These are phyloP conservation scores for Gibbula magus DNA, from an alignment of 2,888 invertebrate species.

Conservation along the genomic window DNA sequence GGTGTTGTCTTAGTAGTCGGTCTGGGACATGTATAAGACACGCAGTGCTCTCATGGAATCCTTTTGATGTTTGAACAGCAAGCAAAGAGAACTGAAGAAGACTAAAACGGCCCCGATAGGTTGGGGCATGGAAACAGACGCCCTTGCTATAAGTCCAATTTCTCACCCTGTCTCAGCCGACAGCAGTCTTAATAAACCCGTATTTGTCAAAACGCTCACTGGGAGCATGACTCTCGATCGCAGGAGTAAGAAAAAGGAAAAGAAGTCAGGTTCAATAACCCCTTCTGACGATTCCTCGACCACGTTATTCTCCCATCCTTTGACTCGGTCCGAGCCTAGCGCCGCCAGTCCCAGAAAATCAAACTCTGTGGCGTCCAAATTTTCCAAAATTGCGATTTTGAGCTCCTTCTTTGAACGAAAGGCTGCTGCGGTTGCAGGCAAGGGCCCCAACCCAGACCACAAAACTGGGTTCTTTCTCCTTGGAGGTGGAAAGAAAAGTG, in stretches of 20 bases:
- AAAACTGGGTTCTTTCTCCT: conserved; percentile 30
- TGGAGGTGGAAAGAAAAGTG: conserved; percentile 20
- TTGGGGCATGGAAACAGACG: conserved; percentile 6
- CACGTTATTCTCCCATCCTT: background rate
- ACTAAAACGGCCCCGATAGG: conserved; percentile 65
- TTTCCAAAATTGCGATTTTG: conserved; percentile 67
- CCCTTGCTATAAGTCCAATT: conserved; percentile 29
- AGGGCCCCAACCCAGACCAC: conserved; percentile 29
- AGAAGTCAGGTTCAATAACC: background rate
- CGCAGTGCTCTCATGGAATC: background rate
- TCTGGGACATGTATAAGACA: too few relatives aligned
- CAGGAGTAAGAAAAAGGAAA: conserved; percentile 32
- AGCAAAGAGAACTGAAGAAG: conserved; percentile 62
- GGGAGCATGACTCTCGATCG: conserved; percentile 65
- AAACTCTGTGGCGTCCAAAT: conserved; percentile 24
- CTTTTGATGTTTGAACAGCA: conserved; percentile 52
- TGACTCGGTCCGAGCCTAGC: conserved; percentile 25
- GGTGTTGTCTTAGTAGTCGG: background rate
- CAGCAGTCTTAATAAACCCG: conserved; percentile 42
- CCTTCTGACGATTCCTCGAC: background rate
- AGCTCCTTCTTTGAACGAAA: conserved; percentile 70
- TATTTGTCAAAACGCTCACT: conserved; percentile 63
- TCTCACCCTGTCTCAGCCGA: conserved; percentile 48
- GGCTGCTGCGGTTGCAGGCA: conserved; percentile 45
- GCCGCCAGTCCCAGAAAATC: conserved; percentile 34